Base-by-base conservation (phyloP, 2,888 invertebrate genomes). In the Prostheceraeus crozeri region DNA sequence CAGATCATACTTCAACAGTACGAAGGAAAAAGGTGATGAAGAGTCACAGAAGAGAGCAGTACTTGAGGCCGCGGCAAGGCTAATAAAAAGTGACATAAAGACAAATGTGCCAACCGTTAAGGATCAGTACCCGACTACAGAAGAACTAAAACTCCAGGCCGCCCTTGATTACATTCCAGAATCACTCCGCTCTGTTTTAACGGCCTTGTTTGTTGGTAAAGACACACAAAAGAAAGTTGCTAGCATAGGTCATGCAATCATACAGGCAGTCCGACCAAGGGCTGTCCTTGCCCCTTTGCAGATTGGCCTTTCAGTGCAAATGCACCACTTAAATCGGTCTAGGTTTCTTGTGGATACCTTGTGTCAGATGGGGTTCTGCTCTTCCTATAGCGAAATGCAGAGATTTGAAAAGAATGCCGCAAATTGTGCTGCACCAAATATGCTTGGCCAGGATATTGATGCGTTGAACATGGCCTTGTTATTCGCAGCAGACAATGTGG, bases 401-500 rank as follows among this genome's bases (percentile, higher is more conserved):
- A 66, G 55, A 46, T 67, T 62, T 59, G 57, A 53, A 6, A 54
- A 63, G 35, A 63, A 64, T 35, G 11, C 21, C 1, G 35, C 19
- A 52, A 54, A 56, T 11, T 45, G 62, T 6, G 36, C 58, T 19
- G 60, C 57, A 10, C 59, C 56, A 28, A 53, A 63, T 48, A 35
- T 55, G 10, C 51, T 60, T 23, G 25, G 25, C 4, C 30, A 54
- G 21, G 62, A 57, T 2, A 61, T 56, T 36, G 35, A 56, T 19
- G 52, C 65, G 8, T 57, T 59, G 27, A 23, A 27, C 6, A 33
- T 58, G 53, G 11, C 31, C 16, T 35, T 67, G 4, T 68, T 67
- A 59, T 68, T 62, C 56, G 64, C 62, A n/a, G 67, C 67, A 33
- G 68, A 69, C 57, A 69, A 68, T 61, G 66, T 66, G 1, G 66